Evolutionary conservation across 2,888 invertebrate genomes (phyloP).

Genomic region (Drymonia ruficornis): DNA sequence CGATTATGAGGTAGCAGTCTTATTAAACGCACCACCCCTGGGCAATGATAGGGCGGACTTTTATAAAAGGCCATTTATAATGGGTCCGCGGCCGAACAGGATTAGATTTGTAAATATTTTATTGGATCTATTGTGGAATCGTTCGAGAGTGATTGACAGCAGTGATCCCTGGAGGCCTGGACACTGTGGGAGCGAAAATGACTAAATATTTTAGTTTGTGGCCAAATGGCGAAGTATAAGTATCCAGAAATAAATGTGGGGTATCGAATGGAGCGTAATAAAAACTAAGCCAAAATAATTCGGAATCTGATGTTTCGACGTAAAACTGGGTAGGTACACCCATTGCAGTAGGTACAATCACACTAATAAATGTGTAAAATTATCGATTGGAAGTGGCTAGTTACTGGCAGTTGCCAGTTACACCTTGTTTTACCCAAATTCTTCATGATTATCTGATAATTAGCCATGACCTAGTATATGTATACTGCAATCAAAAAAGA

Average conservation of each 20-base stretch:
- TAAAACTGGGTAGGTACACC: no score
- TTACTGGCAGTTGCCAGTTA: no score
- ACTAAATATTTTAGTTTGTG: constrained; percentile 34
- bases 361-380: no score
- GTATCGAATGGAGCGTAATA: no score
- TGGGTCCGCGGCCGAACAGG: constrained; percentile 74
- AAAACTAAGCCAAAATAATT: no score
- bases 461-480: no score
- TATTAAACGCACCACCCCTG: constrained; percentile 59
- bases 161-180: constrained; percentile 53
- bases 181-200: constrained; percentile 40
- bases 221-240: constrained; percentile 30
- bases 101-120: constrained; percentile 82
- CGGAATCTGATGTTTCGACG: no score
- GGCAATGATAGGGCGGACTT: constrained; percentile 59
- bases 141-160: constrained; percentile 75
- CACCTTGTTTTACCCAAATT: no score
- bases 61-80: constrained; percentile 71
- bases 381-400: no score
- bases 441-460: no score
- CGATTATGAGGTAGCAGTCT: constrained; percentile 61
- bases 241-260: neutral
- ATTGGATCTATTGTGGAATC: constrained; percentile 68
- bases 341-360: no score
- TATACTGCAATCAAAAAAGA: no score